Conservation (phyloP, 2,797 vertebrate genomes). For the Anguilla pacifica region DNA sequence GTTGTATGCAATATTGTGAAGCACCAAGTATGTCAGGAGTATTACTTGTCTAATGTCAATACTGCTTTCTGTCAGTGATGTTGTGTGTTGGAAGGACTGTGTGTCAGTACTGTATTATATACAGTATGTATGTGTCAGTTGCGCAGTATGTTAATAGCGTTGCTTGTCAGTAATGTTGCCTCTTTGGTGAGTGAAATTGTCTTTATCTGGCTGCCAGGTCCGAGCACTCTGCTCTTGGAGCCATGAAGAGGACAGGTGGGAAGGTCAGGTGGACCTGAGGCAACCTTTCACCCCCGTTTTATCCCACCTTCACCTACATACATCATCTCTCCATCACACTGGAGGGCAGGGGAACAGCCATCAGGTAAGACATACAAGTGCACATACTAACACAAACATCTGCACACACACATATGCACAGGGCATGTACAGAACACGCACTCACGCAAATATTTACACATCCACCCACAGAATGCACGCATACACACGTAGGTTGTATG, state of each 20-base stretch:
- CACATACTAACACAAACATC: not conserved
- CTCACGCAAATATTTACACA: not conserved
- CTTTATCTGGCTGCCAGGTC: conserved; percentile 60
- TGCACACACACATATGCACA: not conserved
- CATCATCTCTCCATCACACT: conserved; percentile 54
- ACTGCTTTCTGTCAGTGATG: not conserved
- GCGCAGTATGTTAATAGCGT: not conserved
- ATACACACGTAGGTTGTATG: too few species aligned
- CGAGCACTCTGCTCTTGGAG: conserved; percentile 67
- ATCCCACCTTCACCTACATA: conserved; percentile 66
- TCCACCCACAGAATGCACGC: too few species aligned
- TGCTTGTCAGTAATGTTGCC: not conserved
- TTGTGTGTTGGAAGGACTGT: not conserved
- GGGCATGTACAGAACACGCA: not conserved
- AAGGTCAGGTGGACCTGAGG: conserved; percentile 62
- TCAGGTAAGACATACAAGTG: conserved; percentile 61
- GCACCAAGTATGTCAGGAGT: not conserved
- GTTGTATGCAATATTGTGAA: not conserved
- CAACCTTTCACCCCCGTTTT: conserved; percentile 74
- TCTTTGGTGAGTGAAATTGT: not conserved
- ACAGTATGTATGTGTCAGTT: not conserved
- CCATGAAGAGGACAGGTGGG: conserved; percentile 55
- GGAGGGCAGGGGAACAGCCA: conserved; percentile 62
- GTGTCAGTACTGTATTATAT: not conserved
- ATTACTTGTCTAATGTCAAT: not conserved